Evolutionary conservation across 1,140 invertebrate species (phyloP).

Genomic region (Scaptomyza montana): DNA sequence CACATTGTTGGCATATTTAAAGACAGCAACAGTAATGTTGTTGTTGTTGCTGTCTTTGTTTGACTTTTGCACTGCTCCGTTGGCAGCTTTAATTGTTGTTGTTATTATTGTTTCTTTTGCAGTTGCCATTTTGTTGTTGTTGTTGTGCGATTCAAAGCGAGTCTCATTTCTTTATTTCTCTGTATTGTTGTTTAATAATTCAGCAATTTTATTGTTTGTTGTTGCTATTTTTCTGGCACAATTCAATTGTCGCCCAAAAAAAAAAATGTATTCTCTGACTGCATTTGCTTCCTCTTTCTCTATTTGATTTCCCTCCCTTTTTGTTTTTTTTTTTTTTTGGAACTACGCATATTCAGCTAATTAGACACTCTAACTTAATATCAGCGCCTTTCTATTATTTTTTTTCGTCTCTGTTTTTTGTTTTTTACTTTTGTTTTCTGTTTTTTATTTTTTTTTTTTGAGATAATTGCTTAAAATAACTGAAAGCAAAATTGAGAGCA

Average conservation of each 20-base stretch:
- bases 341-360: constrained; percentile 36
- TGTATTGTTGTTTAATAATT: constrained; percentile 54
- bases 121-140: constrained; percentile 10
- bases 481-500: constrained; percentile 63
- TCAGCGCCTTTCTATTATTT: constrained; percentile 41
- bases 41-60: constrained; percentile 60
- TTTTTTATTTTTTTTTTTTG: background rate
- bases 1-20: constrained; percentile 43
- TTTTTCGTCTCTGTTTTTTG: constrained; percentile 1
- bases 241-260: constrained; percentile 59
- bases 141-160: background rate
- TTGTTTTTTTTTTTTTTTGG: background rate
- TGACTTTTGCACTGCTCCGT: constrained; percentile 71
- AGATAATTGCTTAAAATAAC: constrained; percentile 51
- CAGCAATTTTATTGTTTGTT: constrained; percentile 25
- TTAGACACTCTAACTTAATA: constrained; percentile 52
- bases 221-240: constrained; percentile 23
- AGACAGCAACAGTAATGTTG: constrained; percentile 12
- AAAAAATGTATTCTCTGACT: constrained; percentile 18
- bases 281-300: constrained; percentile 7
- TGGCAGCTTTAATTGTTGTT: constrained; percentile 76
- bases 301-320: background rate
- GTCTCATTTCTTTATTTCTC: constrained; percentile 3
- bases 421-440: constrained; percentile 64
- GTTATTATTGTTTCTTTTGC: constrained; percentile 10